These are phyloP conservation scores for Oreamnos americanus DNA, from an alignment of 2,113 vertebrate species.

Conservation along the genomic window DNA sequence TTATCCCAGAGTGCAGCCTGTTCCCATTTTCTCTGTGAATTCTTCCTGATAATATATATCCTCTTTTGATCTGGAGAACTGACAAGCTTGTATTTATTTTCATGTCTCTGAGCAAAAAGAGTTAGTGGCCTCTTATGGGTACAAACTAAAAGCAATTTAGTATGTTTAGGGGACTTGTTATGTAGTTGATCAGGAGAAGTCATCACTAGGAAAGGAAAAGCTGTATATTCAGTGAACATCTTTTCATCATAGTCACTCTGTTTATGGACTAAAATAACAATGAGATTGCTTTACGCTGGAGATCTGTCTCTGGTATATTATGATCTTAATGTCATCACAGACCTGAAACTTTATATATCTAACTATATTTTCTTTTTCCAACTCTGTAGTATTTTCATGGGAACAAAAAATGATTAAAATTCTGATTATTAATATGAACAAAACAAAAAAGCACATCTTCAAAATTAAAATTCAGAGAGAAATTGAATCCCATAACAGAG, in stretches of 20 bases:
- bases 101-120: neutral
- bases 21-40: conserved; percentile 3
- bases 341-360: conserved; percentile 22
- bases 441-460: conserved; percentile 61
- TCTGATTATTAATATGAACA: conserved; percentile 54
- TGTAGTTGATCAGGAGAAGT: neutral
- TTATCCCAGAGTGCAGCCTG: neutral
- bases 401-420: conserved; percentile 63
- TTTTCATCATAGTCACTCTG: neutral
- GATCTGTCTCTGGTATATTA: neutral
- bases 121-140: neutral
- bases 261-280: neutral
- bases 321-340: neutral
- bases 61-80: neutral
- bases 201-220: neutral
- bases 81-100: neutral
- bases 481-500: conserved; percentile 64
- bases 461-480: conserved; percentile 76
- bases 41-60: neutral
- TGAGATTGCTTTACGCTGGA: neutral
- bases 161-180: neutral
- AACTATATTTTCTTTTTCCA: conserved; percentile 22
- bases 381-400: neutral
- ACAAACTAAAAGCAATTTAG: neutral
- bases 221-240: neutral